Base-by-base conservation (phyloP, 2,113 vertebrate genomes). In the Edolisoma coerulescens region DNA sequence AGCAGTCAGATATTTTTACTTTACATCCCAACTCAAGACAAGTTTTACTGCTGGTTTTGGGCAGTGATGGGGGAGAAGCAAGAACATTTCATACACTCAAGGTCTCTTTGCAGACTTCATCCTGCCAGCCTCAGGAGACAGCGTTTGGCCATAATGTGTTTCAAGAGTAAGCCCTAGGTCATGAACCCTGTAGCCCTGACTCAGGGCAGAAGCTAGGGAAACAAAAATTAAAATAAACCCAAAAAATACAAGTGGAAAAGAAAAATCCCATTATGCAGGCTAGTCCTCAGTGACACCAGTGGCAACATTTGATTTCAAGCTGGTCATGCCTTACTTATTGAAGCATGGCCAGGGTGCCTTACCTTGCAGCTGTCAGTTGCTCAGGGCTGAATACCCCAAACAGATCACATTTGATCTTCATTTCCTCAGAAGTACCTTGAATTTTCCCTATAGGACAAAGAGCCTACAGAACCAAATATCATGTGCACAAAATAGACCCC, bases 11-110 rank as follows among this genome's bases (percentile, higher is more conserved):
- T 79, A 54, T 28, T 87, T 95, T 87, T 54, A 9, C 8, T 50
- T 83, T 32, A 44, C 7, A 39, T 67, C 56, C 44, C 26, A 35
- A 16, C 16, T 28, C 20, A 45, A 76, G 59, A 44, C 7, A 45
- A 49, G 32, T 50, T 75, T 84, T 79, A 73, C 39, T 56, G 18
- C 41, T 73, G 30, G 19, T 5, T 69, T 52, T 84, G 39, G 5
- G 47, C n/a, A 70, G 49, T 23, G 63, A 44, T 23, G 30, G 8
- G 5, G 7, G 12, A 82, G n/a, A 77, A 74, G 63, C 7, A 80
- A 42, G 19, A 80, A 65, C 8, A 15, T 63, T 79, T 81, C 0
- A 0, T 57, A 37, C 11, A 21, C 9, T 42, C 33, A 3, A 32
- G 50, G 32, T 44, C 9, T 69, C 67, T 59, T 75, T 87, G 41